Base-by-base conservation (phyloP, 2,888 invertebrate genomes). In the Drosophila birchii region DNA sequence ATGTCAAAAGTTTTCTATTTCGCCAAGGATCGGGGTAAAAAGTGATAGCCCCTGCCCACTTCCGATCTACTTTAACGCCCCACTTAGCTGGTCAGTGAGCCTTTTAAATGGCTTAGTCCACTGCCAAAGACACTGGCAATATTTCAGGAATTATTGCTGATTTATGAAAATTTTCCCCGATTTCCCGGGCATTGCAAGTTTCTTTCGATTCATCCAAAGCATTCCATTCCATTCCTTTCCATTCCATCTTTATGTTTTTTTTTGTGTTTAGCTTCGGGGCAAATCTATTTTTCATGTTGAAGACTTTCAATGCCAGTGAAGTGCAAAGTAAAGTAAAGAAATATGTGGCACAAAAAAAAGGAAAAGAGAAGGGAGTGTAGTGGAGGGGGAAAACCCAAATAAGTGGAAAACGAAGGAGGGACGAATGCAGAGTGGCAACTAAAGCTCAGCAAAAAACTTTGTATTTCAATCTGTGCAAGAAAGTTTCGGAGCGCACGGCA, bases 381-480 rank as follows among this genome's bases (percentile, higher is more conserved):
- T 16, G 73, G 18, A 12, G 36, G 23, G 51, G 29, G 43, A 36
- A 75, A 64, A 81, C 73, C 67, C 86, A 78, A 86, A 83, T 83
- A 83, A 83, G 66, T 83, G 81, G 71, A 85, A 86, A 77, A 77
- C 59, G 63, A 20, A 61, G 56, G 55, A 43, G 55, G 72, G 59
- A 41, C 51, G 53, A 54, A 70, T 57, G 47, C 43, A 75, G 63
- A 47, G 61, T 51, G 54, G 54, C 68, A 62, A 55, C 64, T 72
- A 53, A 66, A 73, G 73, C 82, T 80, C 63, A 56, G 76, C 78
- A 84, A 86, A 82, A 84, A 84, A 86, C 83, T 85, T 87, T 85
- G 82, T 80, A 82, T 87, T 87, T 84, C 87, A 84, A 84, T 85
- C 82, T 84, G 82, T 69, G 87, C 82, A 80, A 87, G 82, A 76